Conservation (phyloP, 64 coral and sea anemone genomes). For the Acropora tenuis region DNA sequence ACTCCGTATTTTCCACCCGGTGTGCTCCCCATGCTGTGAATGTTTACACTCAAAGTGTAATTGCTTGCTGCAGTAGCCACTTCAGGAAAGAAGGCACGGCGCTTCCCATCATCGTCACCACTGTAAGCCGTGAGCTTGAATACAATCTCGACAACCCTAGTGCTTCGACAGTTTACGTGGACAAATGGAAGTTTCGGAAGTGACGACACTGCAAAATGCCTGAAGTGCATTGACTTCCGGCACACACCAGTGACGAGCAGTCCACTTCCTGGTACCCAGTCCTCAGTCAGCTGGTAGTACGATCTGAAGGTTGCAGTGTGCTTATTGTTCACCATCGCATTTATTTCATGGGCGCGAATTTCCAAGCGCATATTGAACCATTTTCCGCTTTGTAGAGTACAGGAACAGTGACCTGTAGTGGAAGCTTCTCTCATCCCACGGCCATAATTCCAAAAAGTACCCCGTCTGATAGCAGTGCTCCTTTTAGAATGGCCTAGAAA, state of each 20-base stretch:
- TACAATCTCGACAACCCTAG: not conserved
- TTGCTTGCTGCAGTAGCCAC: not conserved
- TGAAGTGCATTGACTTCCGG: conserved; percentile 30
- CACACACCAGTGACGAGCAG: conserved; percentile 28
- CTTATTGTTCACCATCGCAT: not conserved
- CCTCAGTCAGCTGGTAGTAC: not conserved
- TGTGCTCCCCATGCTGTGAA: not conserved
- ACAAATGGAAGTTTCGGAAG: conserved; percentile 25
- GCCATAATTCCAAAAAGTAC: not conserved
- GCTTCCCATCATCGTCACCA: not conserved
- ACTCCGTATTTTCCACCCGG: conserved; percentile 29
- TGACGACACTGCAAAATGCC: not conserved
- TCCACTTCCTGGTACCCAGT: not conserved
- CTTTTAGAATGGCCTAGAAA: conserved; percentile 24
- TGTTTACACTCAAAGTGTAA: conserved; percentile 16
- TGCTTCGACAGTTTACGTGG: not conserved
- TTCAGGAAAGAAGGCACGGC: conserved; percentile 22
- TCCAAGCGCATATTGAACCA: conserved; percentile 48
- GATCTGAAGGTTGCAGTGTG: not conserved
- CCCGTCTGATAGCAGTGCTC: conserved; percentile 47
- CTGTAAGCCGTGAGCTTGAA: not conserved
- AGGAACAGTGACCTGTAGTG: conserved; percentile 15
- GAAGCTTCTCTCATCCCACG: conserved; percentile 6
- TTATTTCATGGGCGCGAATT: not conserved
- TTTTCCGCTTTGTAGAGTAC: not conserved